These are phyloP conservation scores for Autographa pulchrina DNA, from an alignment of 2,888 invertebrate species.

Conservation along the genomic window DNA sequence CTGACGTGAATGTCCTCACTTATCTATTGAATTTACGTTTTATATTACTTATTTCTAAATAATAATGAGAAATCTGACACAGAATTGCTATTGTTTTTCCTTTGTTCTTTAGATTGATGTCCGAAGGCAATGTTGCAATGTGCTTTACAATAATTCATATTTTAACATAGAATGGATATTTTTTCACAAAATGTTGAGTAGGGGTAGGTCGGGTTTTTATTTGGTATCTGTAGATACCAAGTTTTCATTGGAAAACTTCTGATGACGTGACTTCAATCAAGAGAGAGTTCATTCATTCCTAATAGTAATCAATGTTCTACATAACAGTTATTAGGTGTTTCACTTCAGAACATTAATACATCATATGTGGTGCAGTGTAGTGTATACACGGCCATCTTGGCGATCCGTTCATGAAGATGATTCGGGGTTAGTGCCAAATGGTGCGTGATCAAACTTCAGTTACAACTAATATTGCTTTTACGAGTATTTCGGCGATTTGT, in stretches of 20 bases:
- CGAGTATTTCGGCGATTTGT: not conserved
- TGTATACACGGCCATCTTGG: not conserved
- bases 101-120: no score
- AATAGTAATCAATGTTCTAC: no score
- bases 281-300: no score
- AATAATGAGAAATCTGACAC: not conserved
- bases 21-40: constrained; percentile 7
- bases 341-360: not conserved
- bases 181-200: no score
- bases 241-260: no score
- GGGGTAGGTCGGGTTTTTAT: no score
- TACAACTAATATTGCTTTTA: constrained; percentile 5
- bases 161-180: no score
- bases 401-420: not conserved
- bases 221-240: no score
- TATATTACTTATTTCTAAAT: not conserved
- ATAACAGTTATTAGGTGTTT: no score
- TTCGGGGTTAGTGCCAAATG: not conserved
- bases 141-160: no score
- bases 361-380: not conserved
- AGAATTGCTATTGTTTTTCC: not conserved
- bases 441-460: not conserved
- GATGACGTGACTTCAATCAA: no score
- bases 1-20: constrained; percentile 22
- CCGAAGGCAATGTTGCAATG: no score